Conservation (phyloP, 1,140 invertebrate species). For the Eumeta japonica region DNA sequence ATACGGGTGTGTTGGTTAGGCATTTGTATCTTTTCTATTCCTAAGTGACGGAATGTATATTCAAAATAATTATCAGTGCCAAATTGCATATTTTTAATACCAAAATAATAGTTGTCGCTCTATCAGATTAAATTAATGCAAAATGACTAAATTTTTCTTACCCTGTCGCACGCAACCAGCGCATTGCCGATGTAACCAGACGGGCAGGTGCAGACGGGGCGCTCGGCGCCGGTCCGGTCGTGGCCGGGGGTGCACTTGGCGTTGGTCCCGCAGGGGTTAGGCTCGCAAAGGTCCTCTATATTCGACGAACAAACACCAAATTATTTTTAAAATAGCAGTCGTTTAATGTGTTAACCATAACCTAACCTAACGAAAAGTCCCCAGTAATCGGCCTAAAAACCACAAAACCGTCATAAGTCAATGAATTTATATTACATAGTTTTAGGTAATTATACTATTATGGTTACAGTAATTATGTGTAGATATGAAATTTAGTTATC, state of each 20-base stretch:
- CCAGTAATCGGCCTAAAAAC: too few species aligned
- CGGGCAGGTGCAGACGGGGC: constrained; percentile 79
- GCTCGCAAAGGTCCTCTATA: constrained; percentile 76
- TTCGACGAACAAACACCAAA: constrained; percentile 8
- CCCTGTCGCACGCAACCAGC: constrained; percentile 65
- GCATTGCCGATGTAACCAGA: constrained; percentile 81
- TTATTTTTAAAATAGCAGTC: background rate
- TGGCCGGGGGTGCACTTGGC: constrained; percentile 80
- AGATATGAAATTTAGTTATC: too few species aligned
- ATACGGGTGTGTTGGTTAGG: too few species aligned
- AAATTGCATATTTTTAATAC: background rate
- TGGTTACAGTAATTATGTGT: too few species aligned
- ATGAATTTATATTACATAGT: constrained; percentile 4
- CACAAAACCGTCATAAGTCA: too few species aligned
- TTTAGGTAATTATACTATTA: too few species aligned
- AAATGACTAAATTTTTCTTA: constrained; percentile 20
- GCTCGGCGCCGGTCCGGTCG: constrained; percentile 75
- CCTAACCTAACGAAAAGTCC: too few species aligned
- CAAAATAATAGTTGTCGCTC: constrained; percentile 5
- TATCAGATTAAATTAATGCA: constrained; percentile 1
- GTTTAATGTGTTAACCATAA: too few species aligned
- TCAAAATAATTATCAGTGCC: too few species aligned
- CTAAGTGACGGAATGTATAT: too few species aligned
- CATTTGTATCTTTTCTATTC: too few species aligned
- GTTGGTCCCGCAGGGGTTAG: constrained; percentile 81